Evolutionary conservation across 2,113 vertebrate genomes (phyloP).

Genomic region (Barnardius zonarius): DNA sequence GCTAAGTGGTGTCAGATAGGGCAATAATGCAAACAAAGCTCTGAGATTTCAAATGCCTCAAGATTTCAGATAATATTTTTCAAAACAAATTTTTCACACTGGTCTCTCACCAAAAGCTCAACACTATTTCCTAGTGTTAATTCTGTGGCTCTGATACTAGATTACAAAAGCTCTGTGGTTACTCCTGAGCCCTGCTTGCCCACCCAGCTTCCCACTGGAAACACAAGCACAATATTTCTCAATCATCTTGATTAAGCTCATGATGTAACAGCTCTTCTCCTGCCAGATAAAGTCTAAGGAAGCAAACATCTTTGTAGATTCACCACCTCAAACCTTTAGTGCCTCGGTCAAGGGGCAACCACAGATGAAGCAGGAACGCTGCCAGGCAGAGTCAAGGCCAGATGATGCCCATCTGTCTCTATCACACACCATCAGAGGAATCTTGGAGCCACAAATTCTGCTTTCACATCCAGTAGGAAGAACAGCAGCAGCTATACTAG

Average conservation of each 20-base stretch:
- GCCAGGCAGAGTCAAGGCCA: not conserved
- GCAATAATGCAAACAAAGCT: not conserved
- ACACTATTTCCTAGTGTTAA: not conserved
- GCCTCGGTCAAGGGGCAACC: fast-evolving
- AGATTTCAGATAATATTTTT: not conserved
- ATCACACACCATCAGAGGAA: fast-evolving
- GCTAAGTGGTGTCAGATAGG: not conserved
- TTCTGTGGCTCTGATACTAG: not conserved
- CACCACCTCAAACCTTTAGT: not conserved
- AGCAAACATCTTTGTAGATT: not conserved
- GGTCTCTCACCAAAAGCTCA: not conserved
- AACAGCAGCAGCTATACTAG: not conserved
- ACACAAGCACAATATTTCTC: not conserved
- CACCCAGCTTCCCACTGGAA: not conserved
- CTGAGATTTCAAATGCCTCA: not conserved
- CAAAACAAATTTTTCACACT: not conserved
- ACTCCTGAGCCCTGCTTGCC: not conserved
- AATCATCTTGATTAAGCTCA: fast-evolving
- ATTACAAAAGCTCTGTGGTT: not conserved
- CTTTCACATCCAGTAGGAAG: not conserved
- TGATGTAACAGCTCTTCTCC: not conserved
- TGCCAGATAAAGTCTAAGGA: not conserved
- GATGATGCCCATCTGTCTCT: not conserved
- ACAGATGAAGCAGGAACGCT: not conserved
- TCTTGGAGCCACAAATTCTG: not conserved